Percentiles rank a stretch among this genome's conserved stretches.
Evolutionary conservation across 2,888 invertebrate genomes (phyloP).

Genomic region (Microdon myrmicae): DNA sequence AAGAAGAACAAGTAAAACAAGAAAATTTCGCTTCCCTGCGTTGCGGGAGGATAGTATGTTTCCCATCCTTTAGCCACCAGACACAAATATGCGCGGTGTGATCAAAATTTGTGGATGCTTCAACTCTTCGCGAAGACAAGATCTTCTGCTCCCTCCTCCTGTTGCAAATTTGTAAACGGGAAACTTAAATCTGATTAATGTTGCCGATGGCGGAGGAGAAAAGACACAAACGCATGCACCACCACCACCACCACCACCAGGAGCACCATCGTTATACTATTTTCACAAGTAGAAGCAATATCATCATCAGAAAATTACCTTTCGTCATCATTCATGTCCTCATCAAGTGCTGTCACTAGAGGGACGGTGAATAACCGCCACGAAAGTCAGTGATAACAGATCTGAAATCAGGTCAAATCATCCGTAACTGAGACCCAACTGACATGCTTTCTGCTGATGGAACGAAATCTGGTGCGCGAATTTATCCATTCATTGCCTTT

Average conservation of each 20-base stretch:
- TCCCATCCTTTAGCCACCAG: neutral
- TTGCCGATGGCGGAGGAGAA: slow-evolving; percentile 27
- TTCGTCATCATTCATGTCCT: slow-evolving; percentile 44
- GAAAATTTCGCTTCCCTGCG: slow-evolving; percentile 42
- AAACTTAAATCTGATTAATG: slow-evolving; percentile 50
- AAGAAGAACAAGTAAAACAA: slow-evolving; percentile 46
- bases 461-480: slow-evolving; percentile 36
- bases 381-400: slow-evolving; percentile 48
- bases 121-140: too few species aligned
- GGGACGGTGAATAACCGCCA: too few species aligned
- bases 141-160: slow-evolving; percentile 25
- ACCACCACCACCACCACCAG: slow-evolving; percentile 14
- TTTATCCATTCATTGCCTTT: slow-evolving; percentile 16
- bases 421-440: slow-evolving; percentile 48
- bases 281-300: too few species aligned
- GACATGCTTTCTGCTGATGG: slow-evolving; percentile 34
- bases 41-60: slow-evolving; percentile 38
- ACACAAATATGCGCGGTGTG: slow-evolving; percentile 21
- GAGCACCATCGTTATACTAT: too few species aligned
- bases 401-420: slow-evolving; percentile 51
- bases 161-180: slow-evolving; percentile 34
- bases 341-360: slow-evolving; percentile 15
- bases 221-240: neutral
- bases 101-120: slow-evolving; percentile 31
- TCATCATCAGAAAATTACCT: slow-evolving; percentile 47